Base-by-base conservation (phyloP, 2,113 vertebrate genomes). In the Falcunculus frontatus region DNA sequence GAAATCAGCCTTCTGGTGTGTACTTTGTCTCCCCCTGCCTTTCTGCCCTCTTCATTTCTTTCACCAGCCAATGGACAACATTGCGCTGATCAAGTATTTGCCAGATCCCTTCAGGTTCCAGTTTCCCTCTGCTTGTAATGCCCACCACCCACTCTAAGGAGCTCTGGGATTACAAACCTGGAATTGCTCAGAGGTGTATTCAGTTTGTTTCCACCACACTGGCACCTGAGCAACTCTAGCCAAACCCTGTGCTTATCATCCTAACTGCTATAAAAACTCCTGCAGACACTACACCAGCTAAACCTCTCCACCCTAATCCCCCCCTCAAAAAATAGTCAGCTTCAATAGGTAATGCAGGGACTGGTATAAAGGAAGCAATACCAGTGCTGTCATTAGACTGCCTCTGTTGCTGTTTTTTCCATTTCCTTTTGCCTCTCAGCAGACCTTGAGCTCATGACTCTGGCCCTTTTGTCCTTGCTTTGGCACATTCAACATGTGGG, bases 11-110 rank as follows among this genome's bases (percentile, higher is more conserved):
- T 86, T 70, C 89, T 84, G 27, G 12, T 87, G 35, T 91, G 93
- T 72, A 78, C 91, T 95, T 87, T 95, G 80, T 95, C 94, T 95
- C 87, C 77, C 93, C 49, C 91, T 95, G 74, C 69, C 81, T 93
- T 92, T 78, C 77, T 89, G 44, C 87, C 76, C 35, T 86, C 78
- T 76, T 42, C 16, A 23, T 65, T 82, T 69, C 68, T 72, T 74
- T 37, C 60, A 70, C 33, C 56, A 59, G 47, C 42, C n/a, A 11
- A 16, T 17, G 47, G 64, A 59, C 63, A 83, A 7, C 42, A 12
- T 39, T 49, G 46, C 49, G 10, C 33, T 9, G 10, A 22, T 47
- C 13, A 41, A 10, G 47, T 84, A 25, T 82, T 85, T 81, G 74
- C 47, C 80, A 83, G 9, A 10, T 72, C 19, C 50, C 55, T 92